Base-by-base conservation (phyloP, 1,140 invertebrate species). In the Anastrepha obliqua region DNA sequence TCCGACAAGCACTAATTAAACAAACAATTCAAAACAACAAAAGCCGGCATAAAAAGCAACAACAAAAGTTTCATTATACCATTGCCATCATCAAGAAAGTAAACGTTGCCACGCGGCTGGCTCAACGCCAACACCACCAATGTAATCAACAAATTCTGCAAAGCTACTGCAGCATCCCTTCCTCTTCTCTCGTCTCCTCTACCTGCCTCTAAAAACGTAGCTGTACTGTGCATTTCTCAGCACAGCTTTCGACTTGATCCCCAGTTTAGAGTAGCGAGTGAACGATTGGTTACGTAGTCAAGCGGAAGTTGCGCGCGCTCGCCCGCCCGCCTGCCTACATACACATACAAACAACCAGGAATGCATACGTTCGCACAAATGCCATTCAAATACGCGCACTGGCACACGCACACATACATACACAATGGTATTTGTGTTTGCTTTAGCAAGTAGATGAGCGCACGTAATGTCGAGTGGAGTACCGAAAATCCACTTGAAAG, bases 1-100 rank as follows among this genome's bases (percentile, higher is more conserved):
- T 81, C 74, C 74, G 74, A 81, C 74, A 81, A 81, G 74, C 74
- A 81, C 74, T 81, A 81, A 81, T 81, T 81, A 81, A 81, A 81
- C 74, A 81, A 81, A 81, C 74, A 81, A 81, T 81, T 81, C 51
- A 58, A 81, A 55, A 81, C 13, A 81, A 58, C 74, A 58, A 58
- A 17, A 62, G 60, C 13, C 60, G 15, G 15, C 15, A 13, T 47
- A 81, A 78, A 9, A 74, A 55, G 47, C 44, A 74, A 74, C 42
- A 74, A 74, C 13, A 17, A 51, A 62, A 15, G 9, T 62, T 62
- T 4, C 60, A 62, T 62, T 62, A 62, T 62, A 17, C 60, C 74
- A 81, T 55, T 81, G 9, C 4, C 74, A 74, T 74, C 74, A 81
- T 81, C 74, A 81, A n/a, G 47, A 81, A 81, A 81, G 74, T 81